Evolutionary conservation across 1,140 invertebrate species (phyloP).

Genomic region (Coelopa frigida): DNA sequence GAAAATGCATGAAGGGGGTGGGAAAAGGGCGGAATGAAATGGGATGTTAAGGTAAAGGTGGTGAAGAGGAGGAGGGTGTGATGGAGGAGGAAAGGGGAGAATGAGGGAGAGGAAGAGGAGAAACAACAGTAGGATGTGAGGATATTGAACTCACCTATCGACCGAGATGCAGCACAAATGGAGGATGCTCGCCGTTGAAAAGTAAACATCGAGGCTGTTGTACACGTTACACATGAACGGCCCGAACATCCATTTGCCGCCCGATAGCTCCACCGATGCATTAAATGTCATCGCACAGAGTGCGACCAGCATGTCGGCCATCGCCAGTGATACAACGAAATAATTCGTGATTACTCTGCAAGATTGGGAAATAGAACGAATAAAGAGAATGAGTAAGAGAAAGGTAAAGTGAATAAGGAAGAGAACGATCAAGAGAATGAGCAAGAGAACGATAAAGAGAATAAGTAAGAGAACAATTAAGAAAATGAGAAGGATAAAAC

Average conservation of each 20-base stretch:
- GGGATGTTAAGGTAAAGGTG: too few species aligned
- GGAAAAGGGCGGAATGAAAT: too few species aligned
- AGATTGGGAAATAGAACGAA: background rate
- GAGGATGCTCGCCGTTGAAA: conserved; percentile 88
- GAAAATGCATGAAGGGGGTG: too few species aligned
- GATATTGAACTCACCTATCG: conserved; percentile 53
- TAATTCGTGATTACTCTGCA: conserved; percentile 83
- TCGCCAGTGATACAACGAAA: conserved; percentile 87
- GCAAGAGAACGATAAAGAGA: background rate
- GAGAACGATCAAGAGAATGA: background rate
- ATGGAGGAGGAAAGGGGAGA: too few species aligned
- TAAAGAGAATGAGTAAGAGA: background rate
- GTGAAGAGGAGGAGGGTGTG: too few species aligned
- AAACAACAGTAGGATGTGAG: background rate
- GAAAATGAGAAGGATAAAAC: too few species aligned
- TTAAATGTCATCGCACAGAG: conserved; percentile 94
- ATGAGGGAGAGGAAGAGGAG: too few species aligned
- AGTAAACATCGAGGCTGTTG: conserved; percentile 92
- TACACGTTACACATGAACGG: conserved; percentile 87
- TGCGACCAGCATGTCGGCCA: conserved; percentile 87
- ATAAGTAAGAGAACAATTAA: too few species aligned
- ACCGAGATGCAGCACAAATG: conserved; percentile 93
- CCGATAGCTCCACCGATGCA: conserved; percentile 72
- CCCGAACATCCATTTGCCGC: conserved; percentile 77
- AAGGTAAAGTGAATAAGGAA: background rate